phyloP scores from a whole-genome alignment of 2,888 invertebrate genomes.

The Diabrotica balteata region DNA sequence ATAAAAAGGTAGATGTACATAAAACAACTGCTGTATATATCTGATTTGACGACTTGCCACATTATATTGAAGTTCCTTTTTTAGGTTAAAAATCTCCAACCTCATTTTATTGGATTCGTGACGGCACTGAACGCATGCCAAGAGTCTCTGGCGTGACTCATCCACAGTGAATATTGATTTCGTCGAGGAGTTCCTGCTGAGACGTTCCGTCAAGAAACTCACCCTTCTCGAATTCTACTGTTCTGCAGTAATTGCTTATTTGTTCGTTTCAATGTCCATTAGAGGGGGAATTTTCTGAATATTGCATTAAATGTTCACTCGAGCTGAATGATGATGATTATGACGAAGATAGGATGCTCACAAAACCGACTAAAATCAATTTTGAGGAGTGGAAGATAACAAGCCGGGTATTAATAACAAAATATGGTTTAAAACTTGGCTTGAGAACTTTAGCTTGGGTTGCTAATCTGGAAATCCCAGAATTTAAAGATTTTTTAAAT shows the following conservation, averaged over 20 bases:
- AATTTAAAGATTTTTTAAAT: background rate
- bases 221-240: conserved; percentile 27
- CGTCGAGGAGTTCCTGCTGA: conserved; percentile 36
- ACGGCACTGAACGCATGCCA: conserved; percentile 11
- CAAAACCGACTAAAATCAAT: conserved; percentile 25
- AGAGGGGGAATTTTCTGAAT: conserved; percentile 27
- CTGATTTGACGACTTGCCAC: too few species aligned
- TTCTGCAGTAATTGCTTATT: conserved; percentile 28
- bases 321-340: conserved; percentile 22
- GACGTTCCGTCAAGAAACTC: conserved; percentile 32
- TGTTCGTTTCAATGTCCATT: conserved; percentile 29
- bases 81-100: background rate
- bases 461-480: conserved; percentile 1
- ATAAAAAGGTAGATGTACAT: too few species aligned
- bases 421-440: conserved; percentile 15
- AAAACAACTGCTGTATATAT: too few species aligned
- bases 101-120: conserved; percentile 7
- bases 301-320: conserved; percentile 28
- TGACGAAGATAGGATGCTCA: conserved; percentile 22
- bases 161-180: conserved; percentile 40
- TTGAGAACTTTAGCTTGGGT: conserved; percentile 7
- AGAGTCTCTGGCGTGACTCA: conserved; percentile 29
- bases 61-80: background rate
- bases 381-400: conserved; percentile 11
- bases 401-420: conserved; percentile 14